Conservation (phyloP, 2,797 vertebrate species). For the Delichon dasypus region DNA sequence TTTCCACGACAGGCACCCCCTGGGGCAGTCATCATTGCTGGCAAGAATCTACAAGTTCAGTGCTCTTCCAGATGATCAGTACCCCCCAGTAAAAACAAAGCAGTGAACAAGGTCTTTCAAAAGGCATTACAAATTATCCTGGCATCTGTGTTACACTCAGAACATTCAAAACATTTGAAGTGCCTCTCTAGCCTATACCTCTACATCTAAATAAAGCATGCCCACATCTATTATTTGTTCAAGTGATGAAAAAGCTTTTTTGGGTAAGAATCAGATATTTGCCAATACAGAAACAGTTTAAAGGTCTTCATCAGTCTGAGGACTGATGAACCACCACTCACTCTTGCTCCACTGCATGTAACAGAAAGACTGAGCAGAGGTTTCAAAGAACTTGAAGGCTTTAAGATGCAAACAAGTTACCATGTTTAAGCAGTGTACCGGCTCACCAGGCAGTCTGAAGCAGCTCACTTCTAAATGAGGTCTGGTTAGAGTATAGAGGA, state of each 20-base stretch:
- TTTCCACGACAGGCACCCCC: not conserved
- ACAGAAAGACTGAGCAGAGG: not conserved
- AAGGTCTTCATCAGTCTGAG: not conserved
- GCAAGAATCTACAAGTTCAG: not conserved
- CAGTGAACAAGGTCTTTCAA: not conserved
- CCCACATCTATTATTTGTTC: not conserved
- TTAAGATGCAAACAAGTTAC: not conserved
- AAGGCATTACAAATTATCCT: not conserved
- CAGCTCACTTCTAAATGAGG: not conserved
- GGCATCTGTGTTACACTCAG: not conserved
- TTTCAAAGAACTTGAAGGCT: not conserved
- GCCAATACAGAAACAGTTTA: not conserved
- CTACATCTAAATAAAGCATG: not conserved
- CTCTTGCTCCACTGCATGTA: not conserved
- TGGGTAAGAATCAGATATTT: not conserved
- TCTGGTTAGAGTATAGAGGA: not conserved
- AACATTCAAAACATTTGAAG: not conserved
- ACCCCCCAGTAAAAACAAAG: not conserved
- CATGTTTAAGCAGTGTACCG: not conserved
- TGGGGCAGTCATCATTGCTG: not conserved
- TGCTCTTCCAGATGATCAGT: not conserved
- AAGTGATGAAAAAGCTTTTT: not conserved
- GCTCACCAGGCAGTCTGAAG: not conserved
- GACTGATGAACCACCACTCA: not conserved
- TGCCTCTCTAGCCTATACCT: not conserved